These are phyloP conservation scores for Nansenia antarctica DNA, from an alignment of 2,113 vertebrate species.

Conservation along the genomic window DNA sequence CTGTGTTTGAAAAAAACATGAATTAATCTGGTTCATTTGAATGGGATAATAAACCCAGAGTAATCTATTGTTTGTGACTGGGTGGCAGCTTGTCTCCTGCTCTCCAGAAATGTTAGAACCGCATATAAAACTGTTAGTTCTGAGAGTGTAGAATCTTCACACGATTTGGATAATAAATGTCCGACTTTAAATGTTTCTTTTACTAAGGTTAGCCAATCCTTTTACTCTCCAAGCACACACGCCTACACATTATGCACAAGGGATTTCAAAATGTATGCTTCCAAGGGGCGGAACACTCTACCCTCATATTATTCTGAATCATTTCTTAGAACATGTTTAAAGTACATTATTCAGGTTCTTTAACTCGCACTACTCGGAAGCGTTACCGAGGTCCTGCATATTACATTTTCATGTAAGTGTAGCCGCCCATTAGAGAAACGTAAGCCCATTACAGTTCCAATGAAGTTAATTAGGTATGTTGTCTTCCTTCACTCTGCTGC, in stretches of 20 bases:
- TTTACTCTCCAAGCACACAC: no score
- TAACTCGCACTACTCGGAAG: slow-evolving; percentile 30
- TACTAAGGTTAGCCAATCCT: no score
- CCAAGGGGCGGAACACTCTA: slow-evolving; percentile 44
- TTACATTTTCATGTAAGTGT: slow-evolving; percentile 47
- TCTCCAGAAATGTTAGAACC: no score
- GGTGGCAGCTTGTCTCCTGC: slow-evolving; percentile 48
- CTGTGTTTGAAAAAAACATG: slow-evolving; percentile 39
- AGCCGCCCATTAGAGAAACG: no score
- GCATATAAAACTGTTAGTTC: no score
- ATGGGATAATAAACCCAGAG: slow-evolving; percentile 53
- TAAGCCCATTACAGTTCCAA: slow-evolving; percentile 23
- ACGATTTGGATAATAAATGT: no score
- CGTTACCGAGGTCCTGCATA: slow-evolving; percentile 54
- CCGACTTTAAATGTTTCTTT: no score
- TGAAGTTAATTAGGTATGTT: slow-evolving; percentile 50
- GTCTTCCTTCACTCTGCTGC: slow-evolving; percentile 18
- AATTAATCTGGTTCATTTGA: slow-evolving; percentile 61
- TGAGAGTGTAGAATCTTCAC: no score
- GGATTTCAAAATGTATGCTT: slow-evolving; percentile 34
- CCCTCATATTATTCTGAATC: slow-evolving; percentile 21
- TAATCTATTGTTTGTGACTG: slow-evolving; percentile 45
- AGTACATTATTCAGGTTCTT: slow-evolving; percentile 57
- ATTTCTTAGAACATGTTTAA: slow-evolving; percentile 51
- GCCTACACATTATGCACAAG: not conserved